Evolutionary conservation across 2,113 vertebrate genomes (phyloP).

Genomic region (Corydoras sp.): DNA sequence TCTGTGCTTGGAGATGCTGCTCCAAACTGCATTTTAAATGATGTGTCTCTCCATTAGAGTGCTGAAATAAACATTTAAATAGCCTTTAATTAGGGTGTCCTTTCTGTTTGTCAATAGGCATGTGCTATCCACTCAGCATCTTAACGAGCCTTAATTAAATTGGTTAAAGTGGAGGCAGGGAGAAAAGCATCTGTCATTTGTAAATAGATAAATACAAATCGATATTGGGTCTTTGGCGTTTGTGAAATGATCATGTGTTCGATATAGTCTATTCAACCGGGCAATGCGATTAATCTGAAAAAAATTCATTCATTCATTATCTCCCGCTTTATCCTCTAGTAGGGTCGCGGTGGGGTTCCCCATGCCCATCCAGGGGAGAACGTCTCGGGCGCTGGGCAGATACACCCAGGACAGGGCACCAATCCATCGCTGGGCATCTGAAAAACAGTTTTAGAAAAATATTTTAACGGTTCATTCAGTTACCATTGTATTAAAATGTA

Average conservation of each 20-base stretch:
- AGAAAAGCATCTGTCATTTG: conserved; percentile 53
- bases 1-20: conserved; percentile 63
- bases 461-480: conserved; percentile 22
- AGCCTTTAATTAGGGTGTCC: conserved; percentile 74
- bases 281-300: conserved; percentile 26
- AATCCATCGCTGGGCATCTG: neutral
- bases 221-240: conserved; percentile 41
- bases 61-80: conserved; percentile 68
- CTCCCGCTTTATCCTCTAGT: no score
- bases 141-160: conserved; percentile 74
- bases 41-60: conserved; percentile 66
- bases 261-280: conserved; percentile 27
- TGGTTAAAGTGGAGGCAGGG: conserved; percentile 64
- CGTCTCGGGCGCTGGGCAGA: no score
- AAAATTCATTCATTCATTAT: neutral
- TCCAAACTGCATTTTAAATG: conserved; percentile 71
- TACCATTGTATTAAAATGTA: neutral
- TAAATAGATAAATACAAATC: conserved; percentile 54
- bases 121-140: conserved; percentile 67
- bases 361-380: no score
- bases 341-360: no score
- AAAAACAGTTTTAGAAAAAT: conserved; percentile 16
- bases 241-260: conserved; percentile 41
- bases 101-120: conserved; percentile 66
- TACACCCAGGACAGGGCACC: no score